A percentile compares a stretch with the other conserved stretches of the same genome.
Evolutionary conservation across 2,888 invertebrate genomes (phyloP).

Genomic region (Elgonia sp.): DNA sequence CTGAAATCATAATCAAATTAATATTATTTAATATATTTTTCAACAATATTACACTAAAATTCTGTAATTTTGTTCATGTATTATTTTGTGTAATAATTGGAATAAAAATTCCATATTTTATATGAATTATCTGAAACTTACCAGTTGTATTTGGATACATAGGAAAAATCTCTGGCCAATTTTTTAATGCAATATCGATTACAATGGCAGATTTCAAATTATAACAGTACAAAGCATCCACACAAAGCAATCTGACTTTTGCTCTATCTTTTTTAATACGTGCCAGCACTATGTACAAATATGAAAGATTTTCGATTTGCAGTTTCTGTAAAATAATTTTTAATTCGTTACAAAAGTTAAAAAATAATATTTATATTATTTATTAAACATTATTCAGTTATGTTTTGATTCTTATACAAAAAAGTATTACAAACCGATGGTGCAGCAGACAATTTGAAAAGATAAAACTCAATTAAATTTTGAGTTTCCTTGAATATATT

Average conservation of each 20-base stretch:
- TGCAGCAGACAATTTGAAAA: slow-evolving; percentile 79
- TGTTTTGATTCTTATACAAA: neutral
- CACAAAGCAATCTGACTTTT: slow-evolving; percentile 86
- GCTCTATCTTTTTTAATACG: slow-evolving; percentile 86
- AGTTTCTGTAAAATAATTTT: slow-evolving; percentile 73
- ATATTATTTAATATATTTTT: neutral
- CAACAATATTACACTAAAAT: too few species aligned
- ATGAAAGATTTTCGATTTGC: slow-evolving; percentile 78
- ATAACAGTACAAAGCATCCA: slow-evolving; percentile 87
- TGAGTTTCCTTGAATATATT: slow-evolving; percentile 78
- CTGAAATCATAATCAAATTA: slow-evolving; percentile 78
- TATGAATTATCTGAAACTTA: slow-evolving; percentile 21
- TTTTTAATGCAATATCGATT: slow-evolving; percentile 85
- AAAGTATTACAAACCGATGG: slow-evolving; percentile 66
- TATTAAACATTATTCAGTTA: neutral
- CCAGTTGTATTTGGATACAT: slow-evolving; percentile 63
- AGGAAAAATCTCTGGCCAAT: slow-evolving; percentile 87
- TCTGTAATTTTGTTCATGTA: too few species aligned
- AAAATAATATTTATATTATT: neutral
- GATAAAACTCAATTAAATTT: slow-evolving; percentile 80
- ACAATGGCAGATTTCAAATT: slow-evolving; percentile 84
- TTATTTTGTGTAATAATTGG: too few species aligned
- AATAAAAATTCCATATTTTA: neutral
- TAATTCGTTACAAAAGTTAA: neutral
- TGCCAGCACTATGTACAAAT: slow-evolving; percentile 81